Evolutionary conservation across 2,888 invertebrate genomes (phyloP).

Genomic region (Synanthedon tipuliformis): DNA sequence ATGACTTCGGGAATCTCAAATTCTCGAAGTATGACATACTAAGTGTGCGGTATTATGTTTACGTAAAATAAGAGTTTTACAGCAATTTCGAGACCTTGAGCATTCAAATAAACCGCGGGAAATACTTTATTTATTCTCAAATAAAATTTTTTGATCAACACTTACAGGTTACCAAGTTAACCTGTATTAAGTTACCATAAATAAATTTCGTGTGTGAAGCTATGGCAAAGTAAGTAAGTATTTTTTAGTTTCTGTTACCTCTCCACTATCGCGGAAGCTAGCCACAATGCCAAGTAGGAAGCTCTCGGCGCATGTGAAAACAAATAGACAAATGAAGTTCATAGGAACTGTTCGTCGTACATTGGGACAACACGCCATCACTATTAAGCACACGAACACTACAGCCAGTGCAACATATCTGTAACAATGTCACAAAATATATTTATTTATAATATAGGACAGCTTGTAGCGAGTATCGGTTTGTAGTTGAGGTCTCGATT

Average conservation of each 20-base stretch:
- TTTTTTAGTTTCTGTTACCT: constrained; percentile 48
- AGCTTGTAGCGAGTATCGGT: too few species aligned
- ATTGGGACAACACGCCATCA: constrained; percentile 87
- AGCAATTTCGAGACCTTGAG: too few species aligned
- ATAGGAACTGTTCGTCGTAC: constrained; percentile 86
- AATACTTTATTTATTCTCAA: too few species aligned
- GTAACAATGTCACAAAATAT: constrained; percentile 4
- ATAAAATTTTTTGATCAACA: too few species aligned
- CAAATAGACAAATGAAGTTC: constrained; percentile 87
- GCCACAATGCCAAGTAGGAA: constrained; percentile 83
- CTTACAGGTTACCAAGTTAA: too few species aligned
- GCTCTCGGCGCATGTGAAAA: constrained; percentile 87
- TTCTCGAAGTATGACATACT: background rate
- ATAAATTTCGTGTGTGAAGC: background rate
- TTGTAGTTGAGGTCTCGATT: too few species aligned
- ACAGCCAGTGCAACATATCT: constrained; percentile 75
- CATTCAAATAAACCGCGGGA: too few species aligned
- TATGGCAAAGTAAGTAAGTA: too few species aligned
- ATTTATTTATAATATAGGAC: too few species aligned
- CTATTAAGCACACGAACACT: constrained; percentile 81
- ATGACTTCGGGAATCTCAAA: background rate
- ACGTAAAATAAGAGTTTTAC: too few species aligned
- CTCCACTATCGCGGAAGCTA: constrained; percentile 71
- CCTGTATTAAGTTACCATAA: background rate
- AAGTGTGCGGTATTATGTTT: too few species aligned